Evolutionary conservation across 2,113 vertebrate species (phyloP), one percentile per base, ranked within the genome.

Genomic region (Gasterosteus nipponicus): DNA sequence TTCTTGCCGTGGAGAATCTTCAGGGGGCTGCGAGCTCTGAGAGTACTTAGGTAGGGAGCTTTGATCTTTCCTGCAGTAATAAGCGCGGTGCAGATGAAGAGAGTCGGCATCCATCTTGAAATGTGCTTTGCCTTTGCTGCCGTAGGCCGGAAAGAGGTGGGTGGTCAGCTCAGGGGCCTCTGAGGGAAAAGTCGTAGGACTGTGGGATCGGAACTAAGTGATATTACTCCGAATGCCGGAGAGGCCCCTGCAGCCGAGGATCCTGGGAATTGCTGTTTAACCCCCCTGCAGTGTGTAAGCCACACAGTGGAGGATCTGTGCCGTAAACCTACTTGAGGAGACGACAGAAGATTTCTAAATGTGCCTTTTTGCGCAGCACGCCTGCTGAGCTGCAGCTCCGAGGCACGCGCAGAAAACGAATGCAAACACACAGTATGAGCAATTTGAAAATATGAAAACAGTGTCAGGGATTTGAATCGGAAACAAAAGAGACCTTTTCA

Each of bases 61-160:
- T 94, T 93, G 93, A 93, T 91, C 89, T 89, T 89, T 78, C 83
- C 88, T 86, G 73, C 85, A 78, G 88, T 90, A 87, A 89, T 86
- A 85, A 89, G 79, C 81, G 80, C 81, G 61, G 86, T 76, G 81
- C 73, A 83, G 77, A 85, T 91, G 86, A 91, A 88, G 84, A 78
- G 78, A 80, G 69, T 80, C 78, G 76, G 85, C 69, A 74, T 87
- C 80, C 87, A 88, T 90, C 88, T 84, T 75, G 59, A 90, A 90
- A 86, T 86, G 72, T 82, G 77, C 84, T 91, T 92, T 89, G 83
- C 87, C 81, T 82, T 88, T 81, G 86, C 72, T 90, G 89, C 78
- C 77, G 71, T 89, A 82, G 85, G 87, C 80, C 87, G 75, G 86
- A 80, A 83, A 81, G 84, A 85, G 80, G 91, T 88, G 83, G 91